Evolutionary conservation across 2,888 invertebrate genomes (phyloP).

Genomic region (Drosophila siamana): DNA sequence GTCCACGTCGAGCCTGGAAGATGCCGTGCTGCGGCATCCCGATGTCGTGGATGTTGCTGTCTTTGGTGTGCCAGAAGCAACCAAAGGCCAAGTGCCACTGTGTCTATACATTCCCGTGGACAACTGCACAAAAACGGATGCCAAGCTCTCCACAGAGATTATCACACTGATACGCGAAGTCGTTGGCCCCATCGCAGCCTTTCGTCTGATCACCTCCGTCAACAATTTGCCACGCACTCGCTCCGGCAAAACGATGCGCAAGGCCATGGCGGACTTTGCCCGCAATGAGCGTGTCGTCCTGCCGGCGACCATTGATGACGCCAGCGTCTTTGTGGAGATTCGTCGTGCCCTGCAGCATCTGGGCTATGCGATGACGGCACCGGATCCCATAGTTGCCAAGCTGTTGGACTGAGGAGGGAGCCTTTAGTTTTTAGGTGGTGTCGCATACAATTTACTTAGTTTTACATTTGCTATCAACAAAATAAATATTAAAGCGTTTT

Average conservation of each 20-base stretch:
- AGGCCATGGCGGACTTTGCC: constrained; percentile 94
- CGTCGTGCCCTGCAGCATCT: constrained; percentile 90
- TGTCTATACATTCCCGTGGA: constrained; percentile 93
- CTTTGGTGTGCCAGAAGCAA: constrained; percentile 94
- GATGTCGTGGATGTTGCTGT: constrained; percentile 95
- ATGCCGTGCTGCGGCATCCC: constrained; percentile 94
- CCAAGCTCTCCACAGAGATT: constrained; percentile 84
- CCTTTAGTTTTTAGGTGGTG: neutral
- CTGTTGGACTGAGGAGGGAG: constrained; percentile 60
- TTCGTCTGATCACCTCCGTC: constrained; percentile 92
- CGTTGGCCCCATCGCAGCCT: constrained; percentile 92
- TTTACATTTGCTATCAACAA: constrained; percentile 18
- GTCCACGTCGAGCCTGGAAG: constrained; percentile 95
- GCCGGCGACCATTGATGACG: constrained; percentile 95
- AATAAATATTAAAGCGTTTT: constrained; percentile 52
- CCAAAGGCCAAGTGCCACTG: constrained; percentile 96
- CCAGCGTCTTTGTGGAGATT: constrained; percentile 92
- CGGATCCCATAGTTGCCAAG: constrained; percentile 87
- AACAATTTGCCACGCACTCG: constrained; percentile 94
- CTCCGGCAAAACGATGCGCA: constrained; percentile 91
- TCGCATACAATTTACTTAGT: constrained; percentile 15
- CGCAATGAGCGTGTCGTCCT: constrained; percentile 92
- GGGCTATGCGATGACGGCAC: constrained; percentile 91
- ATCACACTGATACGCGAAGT: constrained; percentile 85
- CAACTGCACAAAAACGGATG: constrained; percentile 70